phyloP scores from a whole-genome alignment of 2,888 invertebrate species.

The Catocala nupta region DNA sequence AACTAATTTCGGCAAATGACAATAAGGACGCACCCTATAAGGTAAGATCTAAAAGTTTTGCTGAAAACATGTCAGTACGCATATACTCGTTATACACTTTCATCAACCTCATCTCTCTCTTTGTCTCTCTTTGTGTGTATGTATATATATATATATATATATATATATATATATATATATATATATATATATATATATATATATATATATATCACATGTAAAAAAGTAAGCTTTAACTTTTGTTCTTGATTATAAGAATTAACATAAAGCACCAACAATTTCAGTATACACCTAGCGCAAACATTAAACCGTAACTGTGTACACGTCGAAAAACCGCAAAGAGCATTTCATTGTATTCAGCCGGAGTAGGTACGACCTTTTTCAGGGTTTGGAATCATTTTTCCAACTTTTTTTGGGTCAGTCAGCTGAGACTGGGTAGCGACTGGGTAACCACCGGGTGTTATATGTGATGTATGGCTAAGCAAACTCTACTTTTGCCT shows the following conservation, averaged over 20 bases:
- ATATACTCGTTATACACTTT: no score
- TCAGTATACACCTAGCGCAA: conserved; percentile 34
- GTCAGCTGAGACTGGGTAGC: conserved; percentile 40
- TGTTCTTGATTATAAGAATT: neutral
- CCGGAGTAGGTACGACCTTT: conserved; percentile 53
- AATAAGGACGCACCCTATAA: no score
- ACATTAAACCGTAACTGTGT: conserved; percentile 25
- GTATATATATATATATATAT: no score
- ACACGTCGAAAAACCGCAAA: conserved; percentile 56
- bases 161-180: no score
- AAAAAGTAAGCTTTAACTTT: no score
- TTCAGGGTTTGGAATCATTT: conserved; percentile 57
- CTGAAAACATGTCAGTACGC: no score
- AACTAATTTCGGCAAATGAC: no score
- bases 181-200: no score
- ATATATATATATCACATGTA: no score
- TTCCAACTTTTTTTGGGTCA: conserved; percentile 58
- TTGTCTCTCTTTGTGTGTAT: no score
- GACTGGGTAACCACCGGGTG: conserved; percentile 10
- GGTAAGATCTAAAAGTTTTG: no score
- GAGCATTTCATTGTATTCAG: conserved; percentile 65
- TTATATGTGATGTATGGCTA: conserved; percentile 18
- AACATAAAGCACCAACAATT: conserved; percentile 41
- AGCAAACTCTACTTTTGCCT: conserved; percentile 9
- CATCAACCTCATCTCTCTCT: no score